Evolutionary conservation across 2,888 invertebrate genomes (phyloP).

Genomic region (Bombyx huttoni): DNA sequence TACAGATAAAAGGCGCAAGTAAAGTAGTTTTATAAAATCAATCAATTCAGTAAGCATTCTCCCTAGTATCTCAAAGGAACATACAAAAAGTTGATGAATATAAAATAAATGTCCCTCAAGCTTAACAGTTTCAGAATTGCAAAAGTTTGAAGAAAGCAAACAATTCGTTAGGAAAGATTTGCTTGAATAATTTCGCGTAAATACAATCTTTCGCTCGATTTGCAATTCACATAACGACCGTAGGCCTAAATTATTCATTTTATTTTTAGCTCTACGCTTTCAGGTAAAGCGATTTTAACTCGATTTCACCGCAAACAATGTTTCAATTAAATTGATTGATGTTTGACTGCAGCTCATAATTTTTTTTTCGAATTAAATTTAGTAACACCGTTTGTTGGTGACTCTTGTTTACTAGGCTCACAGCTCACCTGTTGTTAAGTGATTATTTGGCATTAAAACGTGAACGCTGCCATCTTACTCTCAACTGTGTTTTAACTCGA

Average conservation of each 20-base stretch:
- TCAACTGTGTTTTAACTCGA: constrained; percentile 16
- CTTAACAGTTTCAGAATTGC: constrained; percentile 29
- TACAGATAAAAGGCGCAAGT: too few relatives aligned
- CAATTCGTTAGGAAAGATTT: constrained; percentile 61
- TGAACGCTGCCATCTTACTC: too few relatives aligned
- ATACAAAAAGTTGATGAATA: constrained; percentile 6
- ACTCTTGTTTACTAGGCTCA: too few relatives aligned
- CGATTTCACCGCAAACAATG: constrained; percentile 14
- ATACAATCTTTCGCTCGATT: constrained; percentile 55
- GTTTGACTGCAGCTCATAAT: constrained; percentile 15
- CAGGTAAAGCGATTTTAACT: constrained; percentile 16
- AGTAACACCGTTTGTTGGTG: constrained; percentile 1
- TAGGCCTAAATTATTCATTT: constrained; percentile 38
- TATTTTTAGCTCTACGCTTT: constrained; percentile 25
- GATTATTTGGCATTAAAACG: too few relatives aligned
- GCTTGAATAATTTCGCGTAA: constrained; percentile 54
- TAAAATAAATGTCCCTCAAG: constrained; percentile 1
- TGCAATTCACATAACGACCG: constrained; percentile 51
- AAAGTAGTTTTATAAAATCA: too few relatives aligned
- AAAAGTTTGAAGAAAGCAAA: constrained; percentile 51
- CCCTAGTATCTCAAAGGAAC: constrained; percentile 7
- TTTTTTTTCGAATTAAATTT: constrained; percentile 10
- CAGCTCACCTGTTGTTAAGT: too few relatives aligned
- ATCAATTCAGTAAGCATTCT: too few relatives aligned
- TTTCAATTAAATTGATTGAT: constrained; percentile 20